These are phyloP conservation scores for Ormyrus pomaceus DNA, from an alignment of 2,888 invertebrate genomes.

Conservation along the genomic window DNA sequence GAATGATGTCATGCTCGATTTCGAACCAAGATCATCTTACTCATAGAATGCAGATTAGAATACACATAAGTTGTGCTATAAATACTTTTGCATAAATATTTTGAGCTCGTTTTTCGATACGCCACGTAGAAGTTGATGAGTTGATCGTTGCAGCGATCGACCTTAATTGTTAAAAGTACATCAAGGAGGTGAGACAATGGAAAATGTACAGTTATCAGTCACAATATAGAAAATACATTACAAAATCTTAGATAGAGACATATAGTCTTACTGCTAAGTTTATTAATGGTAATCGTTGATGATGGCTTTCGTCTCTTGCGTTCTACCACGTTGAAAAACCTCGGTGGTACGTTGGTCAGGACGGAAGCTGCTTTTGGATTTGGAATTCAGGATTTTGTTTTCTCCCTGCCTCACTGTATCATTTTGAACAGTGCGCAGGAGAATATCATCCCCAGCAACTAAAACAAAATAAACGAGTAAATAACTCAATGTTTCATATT, in stretches of 20 bases:
- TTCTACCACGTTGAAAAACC: background rate
- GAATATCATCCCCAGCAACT: conserved; percentile 91
- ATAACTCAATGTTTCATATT: too few relatives aligned
- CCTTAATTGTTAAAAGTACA: too few relatives aligned
- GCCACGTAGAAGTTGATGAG: too few relatives aligned
- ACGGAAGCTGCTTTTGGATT: conserved; percentile 25
- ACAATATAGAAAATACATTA: too few relatives aligned
- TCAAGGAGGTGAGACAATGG: too few relatives aligned
- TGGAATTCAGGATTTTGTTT: conserved; percentile 6
- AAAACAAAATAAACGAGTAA: conserved; percentile 68
- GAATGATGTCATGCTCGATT: conserved; percentile 18
- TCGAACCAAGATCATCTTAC: conserved; percentile 19
- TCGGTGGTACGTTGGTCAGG: background rate
- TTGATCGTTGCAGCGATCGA: too few relatives aligned
- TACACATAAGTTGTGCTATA: too few relatives aligned
- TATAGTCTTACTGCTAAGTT: background rate
- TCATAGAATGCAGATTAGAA: too few relatives aligned
- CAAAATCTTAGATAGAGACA: too few relatives aligned
- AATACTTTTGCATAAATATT: too few relatives aligned
- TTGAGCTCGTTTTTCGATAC: too few relatives aligned
- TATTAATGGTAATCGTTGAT: background rate
- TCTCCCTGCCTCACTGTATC: conserved; percentile 79
- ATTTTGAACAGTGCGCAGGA: conserved; percentile 90
- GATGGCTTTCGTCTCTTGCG: background rate
- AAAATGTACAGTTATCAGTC: too few relatives aligned